Percentiles rank a stretch among this genome's conserved stretches.
phyloP scores from a whole-genome alignment of 1,140 invertebrate genomes.

The Leptoteleia sp. region DNA sequence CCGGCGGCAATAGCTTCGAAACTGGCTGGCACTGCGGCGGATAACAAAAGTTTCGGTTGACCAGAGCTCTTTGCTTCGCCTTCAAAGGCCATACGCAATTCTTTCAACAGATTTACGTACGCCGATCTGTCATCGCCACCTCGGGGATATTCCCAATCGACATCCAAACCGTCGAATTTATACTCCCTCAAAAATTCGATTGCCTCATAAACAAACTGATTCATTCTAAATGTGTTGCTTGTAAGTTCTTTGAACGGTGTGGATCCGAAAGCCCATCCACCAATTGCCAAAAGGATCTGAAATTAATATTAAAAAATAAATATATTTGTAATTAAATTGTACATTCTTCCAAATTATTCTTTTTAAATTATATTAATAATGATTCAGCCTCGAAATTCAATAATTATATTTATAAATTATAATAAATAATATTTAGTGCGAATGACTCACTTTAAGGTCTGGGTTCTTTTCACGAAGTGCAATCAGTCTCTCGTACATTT shows the following conservation, averaged over 20 bases:
- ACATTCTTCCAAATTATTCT: no score
- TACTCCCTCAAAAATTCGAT: constrained; percentile 95
- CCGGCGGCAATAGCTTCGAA: constrained; percentile 96
- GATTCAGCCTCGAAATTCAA: no score
- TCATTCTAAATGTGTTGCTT: constrained; percentile 94
- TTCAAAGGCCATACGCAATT: constrained; percentile 93
- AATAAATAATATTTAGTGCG: constrained; percentile 27
- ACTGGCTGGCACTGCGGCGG: constrained; percentile 94
- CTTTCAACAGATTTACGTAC: constrained; percentile 88
- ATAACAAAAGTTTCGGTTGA: constrained; percentile 89
- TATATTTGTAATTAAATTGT: no score
- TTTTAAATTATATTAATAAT: no score
- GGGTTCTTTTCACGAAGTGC: constrained; percentile 94
- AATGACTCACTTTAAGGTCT: constrained; percentile 87
- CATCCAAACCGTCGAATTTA: constrained; percentile 96
- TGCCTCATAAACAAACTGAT: constrained; percentile 96
- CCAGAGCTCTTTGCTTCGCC: constrained; percentile 87
- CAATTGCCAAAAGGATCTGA: constrained; percentile 92
- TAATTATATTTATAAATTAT: constrained; percentile 5
- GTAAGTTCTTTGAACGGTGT: constrained; percentile 96
- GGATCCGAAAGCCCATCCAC: constrained; percentile 96
- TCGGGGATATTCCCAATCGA: constrained; percentile 98
- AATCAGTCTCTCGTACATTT: constrained; percentile 93
- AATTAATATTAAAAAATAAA: no score
- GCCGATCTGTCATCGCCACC: constrained; percentile 91